Base-by-base conservation (phyloP, 2,113 vertebrate genomes). In the Genyomyrus donnyi region DNA sequence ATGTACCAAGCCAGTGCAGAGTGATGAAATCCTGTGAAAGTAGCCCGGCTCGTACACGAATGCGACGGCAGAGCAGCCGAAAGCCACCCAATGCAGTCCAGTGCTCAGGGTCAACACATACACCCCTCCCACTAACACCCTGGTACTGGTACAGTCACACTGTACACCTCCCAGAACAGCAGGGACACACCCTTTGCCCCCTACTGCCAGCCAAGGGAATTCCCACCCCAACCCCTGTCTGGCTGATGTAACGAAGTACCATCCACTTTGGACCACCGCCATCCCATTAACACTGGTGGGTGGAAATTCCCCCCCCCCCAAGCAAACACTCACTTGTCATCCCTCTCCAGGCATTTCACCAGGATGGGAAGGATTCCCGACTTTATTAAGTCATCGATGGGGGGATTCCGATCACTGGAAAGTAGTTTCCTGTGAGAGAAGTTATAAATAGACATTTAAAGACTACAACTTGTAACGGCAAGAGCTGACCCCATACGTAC, bases 361-460 rank as follows among this genome's bases (percentile, higher is more conserved):
- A 99, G 95, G 94, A 98, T 98, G 85, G 98, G 98, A 91, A 99
- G 96, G 95, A 99, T 99, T 89, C 98, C 98, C 92, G 98, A 99
- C 95, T 98, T 99, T 96, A 99, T 99, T 96, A 99, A 95, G 94
- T 99, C 98, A 92, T 99, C 98, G 89, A 99, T 99, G 53, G 98
- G 98, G 93, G 98, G 98, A 93, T 99, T 99, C 98, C 98, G 97
- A 96, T 99, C 98, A 93, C 98, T 99, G 90, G 98, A 99, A 93
- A 99, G 95, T 85, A 99, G 95, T 93, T 99, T 99, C 95, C 98
- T 99, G 95, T 92, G 91, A 92, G 85, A 11, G 90, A 56, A 8
- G 31, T n/a, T 21, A 87, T 6, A 10, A 90, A 56, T 3, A 52
- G 89, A 85, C 53, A 31, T 58, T 87, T 52, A 21, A 48, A 62